Conservation (phyloP, 2,113 vertebrate species). For the Garra rufa region DNA sequence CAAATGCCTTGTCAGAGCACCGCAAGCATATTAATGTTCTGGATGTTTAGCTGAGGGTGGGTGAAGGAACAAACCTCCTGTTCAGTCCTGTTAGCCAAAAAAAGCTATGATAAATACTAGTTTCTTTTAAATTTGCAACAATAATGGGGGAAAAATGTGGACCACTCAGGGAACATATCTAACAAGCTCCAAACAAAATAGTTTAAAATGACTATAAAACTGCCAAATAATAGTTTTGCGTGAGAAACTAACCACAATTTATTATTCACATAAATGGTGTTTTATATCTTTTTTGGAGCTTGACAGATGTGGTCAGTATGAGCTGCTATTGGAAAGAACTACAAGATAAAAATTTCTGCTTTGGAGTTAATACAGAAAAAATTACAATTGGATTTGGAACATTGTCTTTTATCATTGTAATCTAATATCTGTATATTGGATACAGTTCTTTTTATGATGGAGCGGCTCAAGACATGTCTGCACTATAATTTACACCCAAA, state of each 20-base stretch:
- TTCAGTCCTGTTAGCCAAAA: not conserved
- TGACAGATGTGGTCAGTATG: not conserved
- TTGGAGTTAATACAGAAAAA: not conserved
- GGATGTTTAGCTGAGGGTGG: not conserved
- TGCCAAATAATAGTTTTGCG: not conserved
- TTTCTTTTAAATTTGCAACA: not conserved
- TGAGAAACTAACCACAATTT: not conserved
- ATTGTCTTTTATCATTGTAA: too few species aligned
- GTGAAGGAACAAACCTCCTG: not conserved
- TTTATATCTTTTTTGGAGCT: not conserved
- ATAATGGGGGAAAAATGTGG: not conserved
- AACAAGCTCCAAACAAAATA: not conserved
- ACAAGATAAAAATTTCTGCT: not conserved
- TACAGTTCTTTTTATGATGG: not conserved
- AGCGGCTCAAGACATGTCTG: not conserved
- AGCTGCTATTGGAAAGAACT: not conserved
- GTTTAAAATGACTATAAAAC: not conserved
- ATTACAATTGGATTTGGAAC: not conserved
- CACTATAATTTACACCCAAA: constrained; percentile 5
- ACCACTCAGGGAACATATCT: not conserved
- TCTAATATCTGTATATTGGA: not conserved
- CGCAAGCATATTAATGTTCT: constrained; percentile 6
- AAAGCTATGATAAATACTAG: not conserved
- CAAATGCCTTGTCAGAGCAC: constrained; percentile 34
- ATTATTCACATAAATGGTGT: not conserved